Evolutionary conservation across 2,888 invertebrate species (phyloP), one percentile per base, ranked within the genome.

Genomic region (Steromphala cineraria): DNA sequence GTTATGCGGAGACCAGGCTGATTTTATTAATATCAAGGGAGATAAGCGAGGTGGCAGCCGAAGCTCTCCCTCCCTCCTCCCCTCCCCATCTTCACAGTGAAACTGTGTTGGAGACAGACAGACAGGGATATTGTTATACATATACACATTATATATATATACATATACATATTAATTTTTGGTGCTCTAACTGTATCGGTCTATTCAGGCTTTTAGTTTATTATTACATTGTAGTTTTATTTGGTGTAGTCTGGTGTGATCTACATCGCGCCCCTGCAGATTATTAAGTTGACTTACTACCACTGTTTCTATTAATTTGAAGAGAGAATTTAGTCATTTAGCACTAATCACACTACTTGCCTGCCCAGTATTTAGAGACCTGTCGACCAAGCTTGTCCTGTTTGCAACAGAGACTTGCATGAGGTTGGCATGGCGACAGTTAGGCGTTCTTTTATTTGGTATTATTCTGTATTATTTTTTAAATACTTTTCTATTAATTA

Each of bases 401-500:
- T 31, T 71, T 15, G 71, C 2, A 36, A 71, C 31, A 19, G 71
- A 1, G n/a, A 36, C 28, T 31, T 40, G 36, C 15, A 15, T 15
- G 40, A 56, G 17, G 71, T 40, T 40, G 71, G 55, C 67, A 75
- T 80, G 82, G 76, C 80, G 67, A 80, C 80, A 78, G 67, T 77
- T 76, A 76, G 71, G 76, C 75, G 81, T 82, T 82, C 79, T 82
- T 85, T 87, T 87, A 86, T 86, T 87, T 86, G 85, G 84, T 86
- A 85, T 86, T 84, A 81, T 85, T 83, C 82, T 86, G 86, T 86
- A 84, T 88, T 85, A 82, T 87, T 87, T 89, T 88, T 86, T 83
- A 86, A 85, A 86, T 83, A 85, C 84, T 88, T 87, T 88, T 86
- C 85, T 88, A 87, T 87, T 86, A 84, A 87, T 85, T 86, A 88